Base-by-base conservation (phyloP, 2,113 vertebrate genomes). In the Pluvianellus socialis region DNA sequence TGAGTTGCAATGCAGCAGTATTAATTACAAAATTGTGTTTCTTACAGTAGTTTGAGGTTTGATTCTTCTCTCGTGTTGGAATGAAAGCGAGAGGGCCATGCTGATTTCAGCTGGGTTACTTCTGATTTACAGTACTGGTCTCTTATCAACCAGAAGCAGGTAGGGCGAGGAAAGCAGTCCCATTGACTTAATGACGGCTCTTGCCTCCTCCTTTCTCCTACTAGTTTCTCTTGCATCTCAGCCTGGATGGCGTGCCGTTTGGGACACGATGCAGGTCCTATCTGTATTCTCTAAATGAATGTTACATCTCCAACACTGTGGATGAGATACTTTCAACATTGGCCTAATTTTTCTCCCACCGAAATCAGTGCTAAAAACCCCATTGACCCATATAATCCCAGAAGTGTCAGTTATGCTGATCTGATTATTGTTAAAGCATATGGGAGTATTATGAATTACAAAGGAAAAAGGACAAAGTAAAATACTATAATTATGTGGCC, bases 401-500 rank as follows among this genome's bases (percentile, higher is more conserved):
- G 50, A 84, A 93, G 52, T 87, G 47, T 79, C 24, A 55, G 24
- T 86, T 93, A 72, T 75, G 50, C 74, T 91, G 63, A 67, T 91
- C 86, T 67, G 50, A 47, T 86, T 89, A 85, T 79, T 94, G 35
- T 70, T 79, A 84, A 42, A 56, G 15, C 4, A 1, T 76, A 40
- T 75, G 44, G 27, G 14, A 79, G 27, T 82, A 56, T 74, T 79
- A 45, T 50, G 53, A 92, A 89, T 92, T 90, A 85, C 44, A 94
- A 86, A 85, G 32, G 66, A 84, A 91, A 75, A 91, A 40, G 35
- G 47, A 73, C 82, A 83, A 89, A 88, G 27, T 84, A 62, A 94
- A 86, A 88, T 74, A 83, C 62, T 94, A 3, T 95, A 96, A 92
- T 96, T 96, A 85, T 85, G 55, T 85, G 67, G 50, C 56, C 71